Percentiles rank a stretch among this genome's conserved stretches.
These are phyloP conservation scores for Volucella zonaria DNA, from an alignment of 2,888 invertebrate genomes.

Conservation along the genomic window DNA sequence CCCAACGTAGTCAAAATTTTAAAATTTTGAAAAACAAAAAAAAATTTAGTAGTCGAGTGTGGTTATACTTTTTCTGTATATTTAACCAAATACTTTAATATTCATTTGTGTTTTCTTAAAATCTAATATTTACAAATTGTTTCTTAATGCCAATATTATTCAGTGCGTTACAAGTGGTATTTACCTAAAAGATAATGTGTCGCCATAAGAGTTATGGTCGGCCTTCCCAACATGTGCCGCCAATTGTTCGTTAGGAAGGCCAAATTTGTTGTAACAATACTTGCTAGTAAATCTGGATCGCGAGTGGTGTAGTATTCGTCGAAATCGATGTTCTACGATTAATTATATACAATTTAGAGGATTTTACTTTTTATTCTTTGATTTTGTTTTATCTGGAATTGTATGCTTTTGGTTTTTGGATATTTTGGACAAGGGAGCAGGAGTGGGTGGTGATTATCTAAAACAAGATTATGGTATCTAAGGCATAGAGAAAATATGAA, in stretches of 20 bases:
- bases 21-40: background rate
- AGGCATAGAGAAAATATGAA: background rate
- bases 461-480: too few species aligned
- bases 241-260: slow-evolving; percentile 98
- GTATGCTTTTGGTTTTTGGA: slow-evolving; percentile 12
- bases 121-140: slow-evolving; percentile 40
- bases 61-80: slow-evolving; percentile 3
- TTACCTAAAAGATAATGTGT: slow-evolving; percentile 93
- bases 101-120: background rate
- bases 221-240: slow-evolving; percentile 98
- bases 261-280: slow-evolving; percentile 96
- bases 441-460: background rate
- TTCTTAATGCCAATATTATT: slow-evolving; percentile 58
- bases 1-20: slow-evolving; percentile 25
- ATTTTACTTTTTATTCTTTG: slow-evolving; percentile 30
- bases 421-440: slow-evolving; percentile 14
- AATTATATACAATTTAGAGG: slow-evolving; percentile 58
- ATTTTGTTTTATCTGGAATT: slow-evolving; percentile 3
- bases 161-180: slow-evolving; percentile 75
- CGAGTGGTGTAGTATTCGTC: slow-evolving; percentile 98
- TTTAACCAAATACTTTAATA: slow-evolving; percentile 3
- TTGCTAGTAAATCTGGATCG: slow-evolving; percentile 96
- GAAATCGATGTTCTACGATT: slow-evolving; percentile 91
- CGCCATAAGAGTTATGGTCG: slow-evolving; percentile 94
- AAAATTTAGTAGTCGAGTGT: slow-evolving; percentile 9